Evolutionary conservation across 2,797 vertebrate species (phyloP).

Genomic region (Corythornis leucogaster): DNA sequence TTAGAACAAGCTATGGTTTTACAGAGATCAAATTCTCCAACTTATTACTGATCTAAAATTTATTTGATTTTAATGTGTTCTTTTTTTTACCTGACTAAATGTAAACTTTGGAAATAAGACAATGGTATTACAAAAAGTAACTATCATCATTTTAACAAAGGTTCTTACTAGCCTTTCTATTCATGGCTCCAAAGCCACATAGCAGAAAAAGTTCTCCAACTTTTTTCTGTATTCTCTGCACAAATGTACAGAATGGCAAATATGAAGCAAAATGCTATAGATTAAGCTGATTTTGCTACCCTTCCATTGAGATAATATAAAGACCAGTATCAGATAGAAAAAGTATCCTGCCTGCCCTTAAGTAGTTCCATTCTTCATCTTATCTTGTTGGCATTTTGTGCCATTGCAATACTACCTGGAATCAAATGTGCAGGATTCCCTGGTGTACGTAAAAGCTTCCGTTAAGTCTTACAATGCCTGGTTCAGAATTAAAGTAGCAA

Average conservation of each 20-base stretch:
- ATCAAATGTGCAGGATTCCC: background rate
- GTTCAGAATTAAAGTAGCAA: conserved; percentile 11
- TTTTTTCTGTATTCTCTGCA: background rate
- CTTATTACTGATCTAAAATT: background rate
- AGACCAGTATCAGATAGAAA: background rate
- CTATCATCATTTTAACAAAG: background rate
- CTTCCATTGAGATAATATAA: background rate
- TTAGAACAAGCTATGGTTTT: background rate
- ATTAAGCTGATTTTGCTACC: background rate
- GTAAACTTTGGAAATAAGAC: background rate
- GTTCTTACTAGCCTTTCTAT: background rate
- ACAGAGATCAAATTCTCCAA: background rate
- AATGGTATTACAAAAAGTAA: background rate
- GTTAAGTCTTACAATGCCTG: background rate
- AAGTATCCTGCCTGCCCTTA: background rate
- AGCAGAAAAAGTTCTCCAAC: background rate
- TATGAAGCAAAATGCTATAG: background rate
- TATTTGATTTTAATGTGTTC: background rate
- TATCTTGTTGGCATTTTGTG: conserved; percentile 19
- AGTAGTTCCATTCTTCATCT: background rate
- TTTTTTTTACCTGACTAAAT: background rate
- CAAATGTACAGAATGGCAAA: background rate
- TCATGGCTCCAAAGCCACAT: background rate
- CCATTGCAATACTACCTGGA: background rate
- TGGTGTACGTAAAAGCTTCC: background rate